Percentiles rank a stretch among this genome's conserved stretches.
phyloP scores from a whole-genome alignment of 2,113 vertebrate genomes.

The Saccopteryx bilineata region DNA sequence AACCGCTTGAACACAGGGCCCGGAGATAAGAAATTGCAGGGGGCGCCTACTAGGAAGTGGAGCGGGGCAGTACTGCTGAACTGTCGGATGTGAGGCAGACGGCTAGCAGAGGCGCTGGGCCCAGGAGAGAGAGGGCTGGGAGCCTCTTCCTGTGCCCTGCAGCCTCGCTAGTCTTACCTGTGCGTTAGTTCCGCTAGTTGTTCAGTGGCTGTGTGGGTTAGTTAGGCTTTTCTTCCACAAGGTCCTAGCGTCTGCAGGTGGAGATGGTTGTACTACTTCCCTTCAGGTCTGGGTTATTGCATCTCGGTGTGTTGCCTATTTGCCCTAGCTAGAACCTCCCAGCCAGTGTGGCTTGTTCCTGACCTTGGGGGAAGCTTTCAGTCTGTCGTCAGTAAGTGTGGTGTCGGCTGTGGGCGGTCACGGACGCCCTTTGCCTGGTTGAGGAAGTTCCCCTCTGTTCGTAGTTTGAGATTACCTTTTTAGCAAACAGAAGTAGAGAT shows the following conservation, averaged over 20 bases:
- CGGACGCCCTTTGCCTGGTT: not conserved
- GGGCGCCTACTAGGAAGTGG: not conserved
- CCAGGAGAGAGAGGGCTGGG: not conserved
- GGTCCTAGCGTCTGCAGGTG: not conserved
- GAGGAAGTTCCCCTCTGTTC: not conserved
- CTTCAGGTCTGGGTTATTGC: not conserved
- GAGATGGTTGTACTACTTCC: not conserved
- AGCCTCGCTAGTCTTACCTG: not conserved
- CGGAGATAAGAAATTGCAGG: not conserved
- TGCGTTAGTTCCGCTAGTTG: not conserved
- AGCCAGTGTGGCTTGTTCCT: not conserved
- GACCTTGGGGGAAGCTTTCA: not conserved
- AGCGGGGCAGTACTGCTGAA: not conserved
- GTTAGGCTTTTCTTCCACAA: not conserved
- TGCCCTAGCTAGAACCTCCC: not conserved
- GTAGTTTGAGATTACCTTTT: slow-evolving; percentile 1
- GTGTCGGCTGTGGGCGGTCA: not conserved
- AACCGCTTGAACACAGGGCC: not conserved
- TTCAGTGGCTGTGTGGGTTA: not conserved
- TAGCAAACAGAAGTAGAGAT: not conserved
- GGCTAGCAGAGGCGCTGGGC: not conserved
- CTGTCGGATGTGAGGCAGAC: not conserved
- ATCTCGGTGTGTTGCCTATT: not conserved
- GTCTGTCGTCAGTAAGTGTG: not conserved
- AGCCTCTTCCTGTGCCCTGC: not conserved